Evolutionary conservation across 2,888 invertebrate species (phyloP), one percentile per base, ranked within the genome.

Genomic region (Prionchulus punctatus): DNA sequence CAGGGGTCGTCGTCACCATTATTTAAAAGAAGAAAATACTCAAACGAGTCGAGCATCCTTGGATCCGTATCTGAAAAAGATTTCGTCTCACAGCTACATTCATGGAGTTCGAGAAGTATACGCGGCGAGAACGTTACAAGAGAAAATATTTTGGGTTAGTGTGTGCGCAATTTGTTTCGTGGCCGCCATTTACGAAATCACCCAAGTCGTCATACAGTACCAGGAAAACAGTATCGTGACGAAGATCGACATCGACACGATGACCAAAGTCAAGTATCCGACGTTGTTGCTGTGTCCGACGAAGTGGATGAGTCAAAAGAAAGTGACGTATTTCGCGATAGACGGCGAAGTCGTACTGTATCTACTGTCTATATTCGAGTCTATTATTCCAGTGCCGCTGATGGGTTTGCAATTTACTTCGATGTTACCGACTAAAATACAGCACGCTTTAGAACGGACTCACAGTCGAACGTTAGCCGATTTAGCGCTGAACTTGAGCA

Each of bases 181-280:
- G 12, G 50, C 50, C 12, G 50, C 50, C 28, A 15, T 21, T 30
- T 49, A 49, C 30, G 50, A 49, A 49, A 49, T 49, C 21, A 4
- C 12, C 12, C 50, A 49, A 28, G 23, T 49, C 30, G 30, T 49
- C 15, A 26, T 26, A 4, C 30, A 28, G 15, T 49, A 49, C 21
- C 27, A 23, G 3, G 50, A 49, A 30, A 28, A 26, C 4, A 30
- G 50, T 23, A 30, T 49, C 12, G 50, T 30, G 12, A 49, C 50
- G 12, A 49, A 49, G 30, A 49, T 49, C 28, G 12, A 26, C 28
- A 30, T 49, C 15, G 15, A 49, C 15, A 49, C 12, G 12, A 30
- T 49, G 28, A 7, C 27, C 4, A 28, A 26, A 4, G 21, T 49
- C 28, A 12, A 4, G 3, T 49, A 49, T 49, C 50, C 50, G 30